Base-by-base conservation (phyloP, 2,888 invertebrate genomes). In the Drosophila tripunctata region DNA sequence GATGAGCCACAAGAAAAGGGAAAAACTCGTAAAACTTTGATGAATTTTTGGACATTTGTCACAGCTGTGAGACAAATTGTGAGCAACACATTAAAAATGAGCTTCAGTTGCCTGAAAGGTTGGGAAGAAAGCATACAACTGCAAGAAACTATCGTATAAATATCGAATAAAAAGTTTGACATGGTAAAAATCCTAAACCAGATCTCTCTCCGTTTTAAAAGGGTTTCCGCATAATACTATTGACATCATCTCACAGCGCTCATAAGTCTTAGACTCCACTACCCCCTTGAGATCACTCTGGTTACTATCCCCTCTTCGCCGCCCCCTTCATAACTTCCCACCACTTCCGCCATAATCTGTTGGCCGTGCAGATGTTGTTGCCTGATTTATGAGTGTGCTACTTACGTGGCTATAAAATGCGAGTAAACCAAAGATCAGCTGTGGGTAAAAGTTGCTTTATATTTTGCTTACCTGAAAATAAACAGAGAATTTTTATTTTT, bases 331-430 rank as follows among this genome's bases (percentile, higher is more conserved):
- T 17, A 14, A 7, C 19, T 24, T 35, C 17, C 35, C 36, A 17
- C 33, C 8, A 48, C 21, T 43, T 33, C 36, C 41, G 51, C 21
- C 48, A 35, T 50, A 45, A 54, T 54, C 57, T 19, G 30, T 19
- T 7, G 52, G n/a, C 14, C 47, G 48, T 22, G 44, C 65, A 72
- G 58, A 65, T 78, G 71, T 65, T 17, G 27, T 47, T 57, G 61
- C 60, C 83, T 84, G 84, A 80, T 78, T 81, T 86, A 86, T 74
- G 80, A 47, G 47, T 43, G 84, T 86, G 87, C 87, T 74, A 81
- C 80, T 86, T 81, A 81, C 80, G 77, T 66, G 77, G 62, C 74
- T 41, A 76, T 83, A 73, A 69, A 73, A 73, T 47, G 57, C 52
- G 51, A 66, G 45, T 48, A 47, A 71, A 71, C 35, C 24, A 27